phyloP scores from a whole-genome alignment of 2,113 vertebrate genomes.

The Oreochromis aureus region DNA sequence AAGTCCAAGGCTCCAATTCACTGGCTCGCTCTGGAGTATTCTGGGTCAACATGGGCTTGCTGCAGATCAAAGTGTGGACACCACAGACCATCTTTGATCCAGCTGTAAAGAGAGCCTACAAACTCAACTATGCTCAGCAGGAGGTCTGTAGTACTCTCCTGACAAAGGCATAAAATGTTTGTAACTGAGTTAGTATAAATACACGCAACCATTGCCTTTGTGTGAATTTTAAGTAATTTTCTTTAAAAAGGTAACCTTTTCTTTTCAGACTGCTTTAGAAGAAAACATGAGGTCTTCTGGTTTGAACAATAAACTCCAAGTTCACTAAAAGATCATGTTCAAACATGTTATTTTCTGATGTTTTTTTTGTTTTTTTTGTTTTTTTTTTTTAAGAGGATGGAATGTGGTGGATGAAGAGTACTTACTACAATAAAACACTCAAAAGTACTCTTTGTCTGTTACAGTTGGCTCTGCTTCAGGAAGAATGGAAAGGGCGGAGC shows the following conservation, averaged over 20 bases:
- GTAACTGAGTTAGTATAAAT: background rate
- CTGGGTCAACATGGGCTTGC: conserved; percentile 90
- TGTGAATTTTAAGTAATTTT: background rate
- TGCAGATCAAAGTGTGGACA: conserved; percentile 90
- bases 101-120: conserved; percentile 88
- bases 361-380: background rate
- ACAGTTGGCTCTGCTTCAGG: conserved; percentile 84
- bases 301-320: background rate
- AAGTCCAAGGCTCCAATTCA: conserved; percentile 63
- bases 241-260: background rate
- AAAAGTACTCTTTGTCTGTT: background rate
- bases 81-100: conserved; percentile 92
- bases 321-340: background rate
- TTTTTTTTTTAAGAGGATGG: background rate
- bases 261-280: background rate
- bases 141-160: conserved; percentile 74
- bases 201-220: background rate
- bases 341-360: background rate
- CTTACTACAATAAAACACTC: background rate
- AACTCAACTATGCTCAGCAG: conserved; percentile 85
- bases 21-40: conserved; percentile 78
- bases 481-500: conserved; percentile 84
- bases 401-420: background rate
- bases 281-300: background rate
- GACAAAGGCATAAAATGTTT: background rate